Base-by-base conservation (phyloP, 2,797 vertebrate genomes). In the Trematomus bernacchii region DNA sequence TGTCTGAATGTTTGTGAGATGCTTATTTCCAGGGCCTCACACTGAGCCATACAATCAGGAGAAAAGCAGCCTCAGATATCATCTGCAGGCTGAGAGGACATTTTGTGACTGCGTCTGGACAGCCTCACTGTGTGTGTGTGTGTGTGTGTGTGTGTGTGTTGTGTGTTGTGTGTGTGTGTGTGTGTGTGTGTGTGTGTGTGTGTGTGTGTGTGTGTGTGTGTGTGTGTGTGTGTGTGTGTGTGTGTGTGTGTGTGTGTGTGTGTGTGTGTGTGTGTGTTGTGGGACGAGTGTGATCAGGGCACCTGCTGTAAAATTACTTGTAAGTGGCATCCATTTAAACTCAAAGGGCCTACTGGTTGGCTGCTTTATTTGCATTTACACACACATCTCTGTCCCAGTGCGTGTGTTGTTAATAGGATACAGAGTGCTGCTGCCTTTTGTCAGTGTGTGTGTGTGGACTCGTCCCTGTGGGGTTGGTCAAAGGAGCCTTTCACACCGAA, bases 401-500 rank as follows among this genome's bases (percentile, higher is more conserved):
- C 13, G 30, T 76, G 71, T 73, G 79, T 86, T 83, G 85, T 87
- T 90, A 91, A 91, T 90, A 87, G 80, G 79, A 86, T 84, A 73
- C 73, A 73, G 85, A 89, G 89, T 76, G 85, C 85, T 44, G 72
- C 82, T 80, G 83, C 84, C 91, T 90, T 90, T 89, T 92, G 89
- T 92, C 80, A 47, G 80, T 62, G 77, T 77, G 83, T 89, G 91
- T 83, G 71, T 85, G 83, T 85, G 79, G 77, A 90, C 78, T 85
- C 19, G 66, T 93, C 91, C 90, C 93, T 84, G 82, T 84, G 88
- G 89, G 86, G 77, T 86, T 82, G 71, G 83, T 92, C 90, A 89
- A 92, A 87, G 86, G 84, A 87, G 85, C 83, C 91, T 93, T 93
- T 94, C 90, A 92, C 61, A 37, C 87, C 85, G 89, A 92, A 94